Base-by-base conservation (phyloP, 2,888 invertebrate genomes). In the Nezara viridula region DNA sequence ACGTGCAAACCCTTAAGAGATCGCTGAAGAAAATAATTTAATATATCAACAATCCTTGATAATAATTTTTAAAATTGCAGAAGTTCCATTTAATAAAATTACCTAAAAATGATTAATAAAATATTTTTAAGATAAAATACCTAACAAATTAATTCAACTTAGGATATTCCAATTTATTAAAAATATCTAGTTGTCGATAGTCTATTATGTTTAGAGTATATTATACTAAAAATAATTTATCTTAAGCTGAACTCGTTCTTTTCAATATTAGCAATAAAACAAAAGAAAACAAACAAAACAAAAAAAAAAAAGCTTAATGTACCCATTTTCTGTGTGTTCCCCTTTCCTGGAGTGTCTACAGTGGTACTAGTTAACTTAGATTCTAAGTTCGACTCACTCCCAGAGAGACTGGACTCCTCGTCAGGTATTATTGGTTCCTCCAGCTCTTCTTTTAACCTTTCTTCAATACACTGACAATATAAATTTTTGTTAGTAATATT, bases 401-500 rank as follows among this genome's bases (percentile, higher is more conserved):
- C 93, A 24, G 93, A 93, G 91, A 93, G 92, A 88, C 93, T 93
- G 1, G 93, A 93, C 77, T 93, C 93, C 73, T 93, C 92, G 91
- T 92, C 92, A 85, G 92, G 91, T 91, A 92, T 91, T 73, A 91
- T 89, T 40, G 91, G 90, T 85, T 88, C 90, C 40, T 91, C 91
- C 32, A 91, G 90, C 52, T 91, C 91, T 55, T 91, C 90, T 88
- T 91, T 91, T 77, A 91, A 81, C 66, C 88, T 88, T 85, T 88
- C 88, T 88, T 88, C 88, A 47, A 73, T 66, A 88, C 88, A 66
- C 88, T 88, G 32, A 47, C 24, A 81, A 47, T 44, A 81, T 44
- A 81, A 44, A 44, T 44, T 24, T 81, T 12, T 77, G 32, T 44
- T 44, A 24, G 81, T 81, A 73, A 73, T 19, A 73, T 37, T 21